A percentile compares a stretch with the other conserved stretches of the same genome.
Evolutionary conservation across 2,113 vertebrate genomes (phyloP).

Genomic region (Pongo pygmaeus): DNA sequence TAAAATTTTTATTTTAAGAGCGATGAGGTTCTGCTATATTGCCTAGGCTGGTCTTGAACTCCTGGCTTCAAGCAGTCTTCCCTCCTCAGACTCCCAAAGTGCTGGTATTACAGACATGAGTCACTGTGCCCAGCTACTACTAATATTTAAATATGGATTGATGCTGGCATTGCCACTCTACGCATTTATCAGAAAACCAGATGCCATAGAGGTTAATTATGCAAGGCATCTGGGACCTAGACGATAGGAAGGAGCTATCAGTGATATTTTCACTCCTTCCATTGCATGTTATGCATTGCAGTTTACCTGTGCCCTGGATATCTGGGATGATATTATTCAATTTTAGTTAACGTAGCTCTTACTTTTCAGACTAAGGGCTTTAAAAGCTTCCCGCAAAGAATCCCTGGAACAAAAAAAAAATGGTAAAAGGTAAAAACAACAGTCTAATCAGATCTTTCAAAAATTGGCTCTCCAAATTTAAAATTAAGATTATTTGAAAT

Average conservation of each 20-base stretch:
- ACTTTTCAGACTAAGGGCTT: background rate
- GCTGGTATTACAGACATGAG: too few relatives aligned
- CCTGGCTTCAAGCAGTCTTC: too few relatives aligned
- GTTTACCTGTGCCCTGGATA: background rate
- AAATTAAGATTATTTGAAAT: slow-evolving; percentile 27
- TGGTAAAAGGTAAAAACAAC: background rate
- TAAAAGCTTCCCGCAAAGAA: background rate
- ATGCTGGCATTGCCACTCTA: background rate
- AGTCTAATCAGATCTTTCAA: background rate
- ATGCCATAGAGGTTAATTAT: too few relatives aligned
- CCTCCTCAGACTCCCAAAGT: too few relatives aligned
- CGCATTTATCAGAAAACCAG: background rate
- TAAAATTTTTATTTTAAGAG: too few relatives aligned
- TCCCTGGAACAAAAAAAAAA: background rate
- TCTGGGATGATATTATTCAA: background rate
- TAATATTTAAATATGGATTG: background rate
- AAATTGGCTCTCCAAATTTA: slow-evolving; percentile 8
- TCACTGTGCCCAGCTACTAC: too few relatives aligned
- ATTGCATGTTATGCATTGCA: background rate
- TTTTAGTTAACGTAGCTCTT: background rate
- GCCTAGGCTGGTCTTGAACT: too few relatives aligned
- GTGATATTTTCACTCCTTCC: background rate
- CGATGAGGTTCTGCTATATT: too few relatives aligned
- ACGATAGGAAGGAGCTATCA: background rate
- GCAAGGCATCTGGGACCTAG: background rate